Conservation (phyloP, 2,113 vertebrate genomes). For the Chamaea fasciata region DNA sequence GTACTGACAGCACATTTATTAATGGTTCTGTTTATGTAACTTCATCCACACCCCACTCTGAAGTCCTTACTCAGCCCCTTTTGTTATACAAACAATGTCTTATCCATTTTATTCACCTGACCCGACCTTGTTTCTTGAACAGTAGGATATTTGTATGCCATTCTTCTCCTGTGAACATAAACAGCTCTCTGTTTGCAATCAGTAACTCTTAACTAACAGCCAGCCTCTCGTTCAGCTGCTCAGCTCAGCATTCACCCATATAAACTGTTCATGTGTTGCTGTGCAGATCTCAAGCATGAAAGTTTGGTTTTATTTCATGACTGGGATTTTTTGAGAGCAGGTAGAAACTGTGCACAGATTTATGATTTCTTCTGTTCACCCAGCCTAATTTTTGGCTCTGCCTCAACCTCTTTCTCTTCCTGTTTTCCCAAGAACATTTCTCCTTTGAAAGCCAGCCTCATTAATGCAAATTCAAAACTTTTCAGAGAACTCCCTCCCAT, state of each 20-base stretch:
- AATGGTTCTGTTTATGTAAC: background rate
- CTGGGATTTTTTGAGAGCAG: background rate
- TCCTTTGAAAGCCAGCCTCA: background rate
- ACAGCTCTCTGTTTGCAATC: background rate
- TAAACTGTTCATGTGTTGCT: background rate
- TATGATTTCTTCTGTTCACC: constrained; percentile 13
- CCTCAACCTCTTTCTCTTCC: constrained; percentile 37
- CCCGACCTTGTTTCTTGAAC: background rate
- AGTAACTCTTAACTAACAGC: background rate
- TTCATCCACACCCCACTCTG: background rate
- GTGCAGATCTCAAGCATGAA: background rate
- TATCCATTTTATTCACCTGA: background rate
- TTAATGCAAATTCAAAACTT: constrained; percentile 32
- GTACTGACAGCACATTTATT: background rate
- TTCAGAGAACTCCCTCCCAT: background rate
- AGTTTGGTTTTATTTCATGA: background rate
- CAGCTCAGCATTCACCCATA: background rate
- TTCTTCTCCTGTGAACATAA: background rate
- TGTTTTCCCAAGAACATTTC: constrained; percentile 32
- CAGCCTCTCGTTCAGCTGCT: background rate
- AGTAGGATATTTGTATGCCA: background rate
- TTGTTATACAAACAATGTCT: background rate
- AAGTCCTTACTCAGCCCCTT: background rate
- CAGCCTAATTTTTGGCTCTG: constrained; percentile 3
- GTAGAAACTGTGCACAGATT: constrained; percentile 9